Evolutionary conservation across 2,113 vertebrate species (phyloP), one percentile per base, ranked within the genome.

Genomic region (Gasterosteus nipponicus): DNA sequence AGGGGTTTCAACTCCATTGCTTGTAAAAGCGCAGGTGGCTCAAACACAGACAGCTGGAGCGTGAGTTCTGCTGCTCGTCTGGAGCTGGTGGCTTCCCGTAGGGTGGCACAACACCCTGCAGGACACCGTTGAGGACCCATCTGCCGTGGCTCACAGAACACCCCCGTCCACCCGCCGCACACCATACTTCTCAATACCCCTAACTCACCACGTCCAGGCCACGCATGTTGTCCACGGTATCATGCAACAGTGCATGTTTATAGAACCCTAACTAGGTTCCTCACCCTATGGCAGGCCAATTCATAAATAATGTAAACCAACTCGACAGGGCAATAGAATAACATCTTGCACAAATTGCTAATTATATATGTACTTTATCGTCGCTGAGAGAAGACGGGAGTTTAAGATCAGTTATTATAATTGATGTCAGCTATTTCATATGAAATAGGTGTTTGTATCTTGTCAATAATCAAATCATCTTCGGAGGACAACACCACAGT

Each of bases 1-100:
- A 38, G 38, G 60, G 31, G 73, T 57, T 83, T 75, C 29, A 64
- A 35, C 58, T 86, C 67, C 49, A 58, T 67, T 66, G 86, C 78
- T 77, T 75, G 76, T 41, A 76, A 26, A 26, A 87, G 74, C 82
- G 78, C 92, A 93, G 92, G 93, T 92, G 92, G 92, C 87, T 62
- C 75, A 80, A 83, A 90, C 87, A 80, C 85, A 91, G 92, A 92
- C 92, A 94, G 89, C 92, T 93, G 92, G 91, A 91, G 87, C 64
- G 56, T 69, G 87, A 87, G 79, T 90, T 91, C 89, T 85, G 77
- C 84, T 87, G 67, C 91, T 90, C 84, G 81, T 87, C 91, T 93
- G 89, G 87, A 87, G 86, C 87, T 71, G 44, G 74, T 73, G 87
- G 90, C 91, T 79, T 86, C 91, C 92, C 80, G 87, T 90, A 88